Evolutionary conservation across 2,888 invertebrate species (phyloP).

Genomic region (Peribatodes rhomboidaria): DNA sequence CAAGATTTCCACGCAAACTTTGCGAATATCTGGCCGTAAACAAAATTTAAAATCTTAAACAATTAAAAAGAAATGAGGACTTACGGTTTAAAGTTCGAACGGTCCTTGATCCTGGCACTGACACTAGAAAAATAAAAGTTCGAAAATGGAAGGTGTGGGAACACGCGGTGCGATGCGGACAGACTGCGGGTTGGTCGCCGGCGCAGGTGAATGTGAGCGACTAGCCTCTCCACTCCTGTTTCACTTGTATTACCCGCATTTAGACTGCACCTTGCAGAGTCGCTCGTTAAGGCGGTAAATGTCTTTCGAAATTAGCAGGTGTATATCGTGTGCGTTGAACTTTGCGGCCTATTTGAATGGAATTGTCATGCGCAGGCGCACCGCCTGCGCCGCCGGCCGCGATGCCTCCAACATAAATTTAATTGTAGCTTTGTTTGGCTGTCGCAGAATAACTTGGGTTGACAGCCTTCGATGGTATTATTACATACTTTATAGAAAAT

Average conservation of each 20-base stretch:
- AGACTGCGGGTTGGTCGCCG: constrained; percentile 75
- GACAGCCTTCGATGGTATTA: neutral
- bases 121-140: constrained; percentile 60
- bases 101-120: constrained; percentile 66
- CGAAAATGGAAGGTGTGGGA: constrained; percentile 56
- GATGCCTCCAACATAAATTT: constrained; percentile 66
- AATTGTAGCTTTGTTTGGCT: constrained; percentile 55
- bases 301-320: constrained; percentile 69
- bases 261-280: constrained; percentile 61
- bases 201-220: constrained; percentile 81
- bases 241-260: constrained; percentile 67
- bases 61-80: constrained; percentile 40
- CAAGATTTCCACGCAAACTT: constrained; percentile 7
- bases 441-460: constrained; percentile 32
- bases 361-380: constrained; percentile 65
- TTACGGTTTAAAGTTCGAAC: constrained; percentile 50
- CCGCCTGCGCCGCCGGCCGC: constrained; percentile 58
- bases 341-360: constrained; percentile 75
- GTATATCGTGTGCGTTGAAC: constrained; percentile 80
- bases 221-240: constrained; percentile 78
- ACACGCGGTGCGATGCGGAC: constrained; percentile 58
- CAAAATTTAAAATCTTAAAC: neutral
- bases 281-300: constrained; percentile 54
- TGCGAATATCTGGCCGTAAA: constrained; percentile 19
- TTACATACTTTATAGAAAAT: neutral